These are phyloP conservation scores for Gymnoscopelus microlampas DNA, from an alignment of 2,797 vertebrate species.

Conservation along the genomic window DNA sequence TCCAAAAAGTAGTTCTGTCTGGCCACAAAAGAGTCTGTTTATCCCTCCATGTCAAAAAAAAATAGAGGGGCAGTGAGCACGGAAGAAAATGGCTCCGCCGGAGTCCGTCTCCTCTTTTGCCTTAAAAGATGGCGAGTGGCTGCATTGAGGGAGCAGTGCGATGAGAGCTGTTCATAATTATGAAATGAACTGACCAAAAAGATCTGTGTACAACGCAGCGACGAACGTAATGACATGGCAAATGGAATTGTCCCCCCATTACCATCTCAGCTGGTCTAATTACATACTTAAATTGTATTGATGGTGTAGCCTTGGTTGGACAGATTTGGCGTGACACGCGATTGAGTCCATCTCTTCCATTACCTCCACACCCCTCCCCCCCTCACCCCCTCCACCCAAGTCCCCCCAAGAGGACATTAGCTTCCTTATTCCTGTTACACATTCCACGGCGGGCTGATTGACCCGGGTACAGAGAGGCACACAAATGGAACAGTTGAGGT, in stretches of 20 bases:
- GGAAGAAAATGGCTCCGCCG: slow-evolving; percentile 51
- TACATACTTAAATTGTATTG: slow-evolving; percentile 62
- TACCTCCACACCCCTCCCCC: slow-evolving; percentile 23
- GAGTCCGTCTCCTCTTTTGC: slow-evolving; percentile 42
- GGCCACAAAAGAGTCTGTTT: slow-evolving; percentile 30
- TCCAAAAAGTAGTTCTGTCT: slow-evolving; percentile 26
- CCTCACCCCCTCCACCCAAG: background rate
- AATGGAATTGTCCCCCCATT: slow-evolving; percentile 74
- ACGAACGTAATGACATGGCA: slow-evolving; percentile 70
- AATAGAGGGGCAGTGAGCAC: slow-evolving; percentile 24
- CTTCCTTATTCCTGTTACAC: slow-evolving; percentile 39
- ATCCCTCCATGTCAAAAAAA: slow-evolving; percentile 25
- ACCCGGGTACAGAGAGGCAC: slow-evolving; percentile 31
- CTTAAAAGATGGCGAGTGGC: slow-evolving; percentile 55
- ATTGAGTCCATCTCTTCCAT: slow-evolving; percentile 36
- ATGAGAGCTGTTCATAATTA: slow-evolving; percentile 70
- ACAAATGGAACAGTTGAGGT: slow-evolving; percentile 48
- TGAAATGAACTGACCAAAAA: slow-evolving; percentile 74
- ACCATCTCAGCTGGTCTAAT: slow-evolving; percentile 67
- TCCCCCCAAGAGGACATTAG: slow-evolving; percentile 42
- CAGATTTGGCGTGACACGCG: slow-evolving; percentile 47
- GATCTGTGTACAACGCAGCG: slow-evolving; percentile 59
- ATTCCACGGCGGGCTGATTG: slow-evolving; percentile 33
- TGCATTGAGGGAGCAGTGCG: slow-evolving; percentile 51
- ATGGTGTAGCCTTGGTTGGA: slow-evolving; percentile 53